phyloP scores from a whole-genome alignment of 92 coral and sea anemone species.

The Palythoa heliodiscus region DNA sequence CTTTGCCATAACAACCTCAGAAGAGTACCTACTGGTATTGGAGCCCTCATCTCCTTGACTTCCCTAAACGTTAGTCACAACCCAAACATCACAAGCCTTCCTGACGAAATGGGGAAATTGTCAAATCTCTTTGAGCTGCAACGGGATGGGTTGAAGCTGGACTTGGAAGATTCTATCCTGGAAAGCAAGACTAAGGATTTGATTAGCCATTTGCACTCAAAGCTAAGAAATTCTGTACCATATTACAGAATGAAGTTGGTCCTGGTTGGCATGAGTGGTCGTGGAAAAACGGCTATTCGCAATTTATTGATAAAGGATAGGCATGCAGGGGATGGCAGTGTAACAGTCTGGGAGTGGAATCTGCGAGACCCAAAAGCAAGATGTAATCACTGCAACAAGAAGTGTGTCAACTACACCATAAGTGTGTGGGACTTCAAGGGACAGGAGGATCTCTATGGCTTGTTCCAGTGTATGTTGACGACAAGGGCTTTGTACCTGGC shows the following conservation, averaged over 20 bases:
- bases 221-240: constrained; percentile 84
- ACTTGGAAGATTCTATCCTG: constrained; percentile 77
- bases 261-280: constrained; percentile 77
- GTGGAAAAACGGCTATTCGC: constrained; percentile 92
- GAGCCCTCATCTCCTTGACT: constrained; percentile 74
- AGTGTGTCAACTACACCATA: constrained; percentile 77
- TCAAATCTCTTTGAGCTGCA: constrained; percentile 87
- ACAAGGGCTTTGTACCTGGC: constrained; percentile 81
- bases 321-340: constrained; percentile 55
- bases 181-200: constrained; percentile 85
- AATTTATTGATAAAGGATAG: constrained; percentile 68
- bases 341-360: constrained; percentile 79
- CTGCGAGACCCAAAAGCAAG: constrained; percentile 81
- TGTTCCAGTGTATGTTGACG: constrained; percentile 86
- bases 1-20: constrained; percentile 78
- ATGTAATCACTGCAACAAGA: constrained; percentile 80
- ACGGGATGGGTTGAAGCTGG: constrained; percentile 74
- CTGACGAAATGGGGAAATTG: constrained; percentile 96
- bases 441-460: constrained; percentile 64
- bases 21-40: constrained; percentile 84
- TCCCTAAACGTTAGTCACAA: constrained; percentile 87
- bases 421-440: constrained; percentile 91
- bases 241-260: constrained; percentile 93
- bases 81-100: constrained; percentile 72
- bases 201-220: constrained; percentile 86